A percentile compares a stretch with the other conserved stretches of the same genome.
Conservation (phyloP, 64 coral and sea anemone genomes). For the Actinia equina region DNA sequence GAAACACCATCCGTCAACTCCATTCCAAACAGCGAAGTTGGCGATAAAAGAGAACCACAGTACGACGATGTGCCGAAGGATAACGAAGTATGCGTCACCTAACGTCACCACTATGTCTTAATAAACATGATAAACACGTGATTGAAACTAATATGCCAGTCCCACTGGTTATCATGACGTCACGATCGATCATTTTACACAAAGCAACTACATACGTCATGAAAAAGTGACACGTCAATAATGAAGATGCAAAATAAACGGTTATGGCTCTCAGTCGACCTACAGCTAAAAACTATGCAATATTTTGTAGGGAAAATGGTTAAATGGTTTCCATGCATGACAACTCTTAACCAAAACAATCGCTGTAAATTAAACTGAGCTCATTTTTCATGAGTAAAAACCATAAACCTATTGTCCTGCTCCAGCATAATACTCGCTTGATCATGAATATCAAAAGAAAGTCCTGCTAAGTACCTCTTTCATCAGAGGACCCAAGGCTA, state of each 20-base stretch:
- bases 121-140: neutral
- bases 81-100: constrained; percentile 28
- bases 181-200: neutral
- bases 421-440: too few species aligned
- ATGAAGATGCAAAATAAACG: neutral
- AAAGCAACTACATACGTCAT: neutral
- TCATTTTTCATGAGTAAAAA: too few species aligned
- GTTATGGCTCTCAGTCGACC: neutral
- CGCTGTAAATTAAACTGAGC: too few species aligned
- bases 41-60: constrained; percentile 44
- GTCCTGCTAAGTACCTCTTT: too few species aligned
- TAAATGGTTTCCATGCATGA: too few species aligned
- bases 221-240: neutral
- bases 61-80: constrained; percentile 8
- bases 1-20: constrained; percentile 76
- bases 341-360: too few species aligned
- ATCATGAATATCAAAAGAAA: too few species aligned
- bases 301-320: too few species aligned
- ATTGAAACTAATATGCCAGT: neutral
- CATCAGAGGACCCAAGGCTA: too few species aligned
- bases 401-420: too few species aligned
- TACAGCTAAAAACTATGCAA: neutral
- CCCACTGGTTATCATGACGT: neutral
- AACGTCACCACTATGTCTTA: neutral
- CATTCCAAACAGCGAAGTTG: constrained; percentile 38